Base-by-base conservation (phyloP, 2,113 vertebrate genomes). In the Channa maculata region DNA sequence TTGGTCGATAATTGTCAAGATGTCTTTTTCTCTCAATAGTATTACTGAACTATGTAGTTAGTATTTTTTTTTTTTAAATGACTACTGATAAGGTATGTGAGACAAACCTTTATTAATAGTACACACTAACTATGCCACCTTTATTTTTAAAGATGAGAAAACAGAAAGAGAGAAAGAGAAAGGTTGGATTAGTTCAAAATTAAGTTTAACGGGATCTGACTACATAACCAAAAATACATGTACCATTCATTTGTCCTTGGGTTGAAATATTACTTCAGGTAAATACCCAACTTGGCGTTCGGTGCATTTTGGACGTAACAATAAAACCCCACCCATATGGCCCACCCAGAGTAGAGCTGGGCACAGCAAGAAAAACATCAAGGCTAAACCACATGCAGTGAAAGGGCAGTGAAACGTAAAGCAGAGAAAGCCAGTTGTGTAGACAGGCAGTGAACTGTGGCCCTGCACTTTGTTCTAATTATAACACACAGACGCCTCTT, bases 391-490 rank as follows among this genome's bases (percentile, higher is more conserved):
- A 71, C 78, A 76, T n/a, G 67, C 76, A 77, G 79, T 12, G 64
- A 76, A 54, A 41, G 71, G 73, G 71, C 76, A 77, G 77, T 54
- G 77, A 39, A 73, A 80, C 55, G n/a, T 66, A 71, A 76, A 78
- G 83, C 78, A 65, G 61, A 48, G 65, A 71, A 38, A 65, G 62
- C 74, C 77, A 64, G 75, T 55, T 48, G 69, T 75, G 66, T 68
- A 51, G 87, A 79, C 76, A 36, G 81, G 55, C 83, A 77, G 75
- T 68, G 84, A 82, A 85, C 64, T 44, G 67, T 52, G 75, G 71
- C 72, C 49, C 38, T 85, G 77, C 75, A 67, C 85, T 88, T 79
- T 76, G 77, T 73, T 86, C 86, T 89, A 91, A 93, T 89, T 89
- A 89, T 85, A 92, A 84, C 82, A 82, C 78, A 79, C 77, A 59